Conservation (phyloP, 2,888 invertebrate species). For the Aquatica leii region DNA sequence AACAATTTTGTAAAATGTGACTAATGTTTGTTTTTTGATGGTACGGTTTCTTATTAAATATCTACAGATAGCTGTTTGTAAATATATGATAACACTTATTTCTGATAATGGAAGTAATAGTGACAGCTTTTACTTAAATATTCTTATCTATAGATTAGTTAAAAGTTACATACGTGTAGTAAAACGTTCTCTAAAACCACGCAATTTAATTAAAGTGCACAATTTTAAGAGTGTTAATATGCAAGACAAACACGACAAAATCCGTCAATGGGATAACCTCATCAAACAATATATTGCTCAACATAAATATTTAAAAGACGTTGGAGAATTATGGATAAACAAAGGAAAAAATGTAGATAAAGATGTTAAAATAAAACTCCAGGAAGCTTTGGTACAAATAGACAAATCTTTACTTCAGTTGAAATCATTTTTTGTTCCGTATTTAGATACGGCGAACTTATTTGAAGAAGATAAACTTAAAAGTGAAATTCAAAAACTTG, state of each 20-base stretch:
- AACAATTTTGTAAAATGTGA: no score
- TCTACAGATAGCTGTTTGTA: no score
- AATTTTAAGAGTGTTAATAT: no score
- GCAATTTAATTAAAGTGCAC: no score
- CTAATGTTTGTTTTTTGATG: no score
- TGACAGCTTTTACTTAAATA: no score
- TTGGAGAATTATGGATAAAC: conserved; percentile 10
- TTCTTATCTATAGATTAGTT: no score
- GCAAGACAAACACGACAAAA: not conserved
- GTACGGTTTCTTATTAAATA: no score
- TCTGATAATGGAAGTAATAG: no score
- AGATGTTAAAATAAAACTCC: conserved; percentile 2
- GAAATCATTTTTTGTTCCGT: conserved; percentile 9
- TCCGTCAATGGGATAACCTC: not conserved
- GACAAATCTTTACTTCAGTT: conserved; percentile 4
- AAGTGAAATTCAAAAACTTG: not conserved
- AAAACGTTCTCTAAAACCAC: no score
- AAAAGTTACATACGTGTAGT: no score
- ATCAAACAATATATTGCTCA: conserved; percentile 13
- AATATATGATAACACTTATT: no score
- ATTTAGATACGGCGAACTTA: not conserved
- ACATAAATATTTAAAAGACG: conserved; percentile 15
- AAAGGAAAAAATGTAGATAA: not conserved
- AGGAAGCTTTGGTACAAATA: not conserved
- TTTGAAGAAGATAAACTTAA: conserved; percentile 5